phyloP scores from a whole-genome alignment of 2,797 vertebrate species.

The Potorous gilbertii region DNA sequence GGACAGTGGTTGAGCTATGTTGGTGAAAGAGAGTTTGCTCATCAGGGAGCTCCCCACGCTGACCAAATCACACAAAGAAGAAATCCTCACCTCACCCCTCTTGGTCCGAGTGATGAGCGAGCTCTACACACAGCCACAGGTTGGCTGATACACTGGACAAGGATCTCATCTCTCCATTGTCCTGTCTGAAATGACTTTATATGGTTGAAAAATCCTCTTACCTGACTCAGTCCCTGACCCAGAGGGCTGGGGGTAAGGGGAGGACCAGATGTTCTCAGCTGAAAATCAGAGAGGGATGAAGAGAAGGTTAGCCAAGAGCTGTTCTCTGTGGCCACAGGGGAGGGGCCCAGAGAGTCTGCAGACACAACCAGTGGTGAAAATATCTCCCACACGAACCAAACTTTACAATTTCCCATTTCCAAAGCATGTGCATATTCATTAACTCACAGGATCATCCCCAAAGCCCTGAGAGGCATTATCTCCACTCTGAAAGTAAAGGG shows the following conservation, averaged over 20 bases:
- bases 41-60: neutral
- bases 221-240: neutral
- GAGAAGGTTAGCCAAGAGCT: neutral
- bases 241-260: neutral
- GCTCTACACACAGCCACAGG: neutral
- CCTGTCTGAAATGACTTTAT: slow-evolving; percentile 5
- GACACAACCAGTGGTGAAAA: neutral
- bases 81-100: neutral
- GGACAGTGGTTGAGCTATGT: neutral
- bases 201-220: neutral
- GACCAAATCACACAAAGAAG: neutral
- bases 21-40: neutral
- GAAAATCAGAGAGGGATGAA: slow-evolving; percentile 1
- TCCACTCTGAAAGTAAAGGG: neutral
- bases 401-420: neutral
- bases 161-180: neutral
- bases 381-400: neutral
- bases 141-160: neutral
- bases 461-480: neutral
- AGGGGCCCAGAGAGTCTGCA: neutral
- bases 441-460: neutral
- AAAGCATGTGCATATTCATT: neutral
- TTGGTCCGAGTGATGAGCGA: neutral
- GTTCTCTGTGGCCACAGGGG: neutral
- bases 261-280: slow-evolving; percentile 3